A percentile compares a stretch with the other conserved stretches of the same genome.
phyloP scores from a whole-genome alignment of 1,140 invertebrate species.

The Amphibalanus amphitrite region DNA sequence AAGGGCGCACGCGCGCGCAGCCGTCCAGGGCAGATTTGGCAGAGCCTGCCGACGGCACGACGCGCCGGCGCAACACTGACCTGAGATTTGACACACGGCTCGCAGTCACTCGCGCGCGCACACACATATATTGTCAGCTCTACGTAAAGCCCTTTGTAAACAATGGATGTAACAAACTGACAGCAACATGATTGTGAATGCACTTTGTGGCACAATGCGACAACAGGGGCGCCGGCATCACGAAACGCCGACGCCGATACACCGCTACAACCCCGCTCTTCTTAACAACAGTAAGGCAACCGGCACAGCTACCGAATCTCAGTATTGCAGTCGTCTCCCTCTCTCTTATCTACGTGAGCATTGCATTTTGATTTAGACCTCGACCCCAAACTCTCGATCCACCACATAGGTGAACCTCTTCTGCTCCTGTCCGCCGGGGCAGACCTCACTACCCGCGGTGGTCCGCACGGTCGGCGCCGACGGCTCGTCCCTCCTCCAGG shows the following conservation, averaged over 20 bases:
- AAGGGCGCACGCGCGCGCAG: too few species aligned
- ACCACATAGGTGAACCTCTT: background rate
- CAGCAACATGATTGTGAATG: background rate
- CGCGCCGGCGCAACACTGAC: background rate
- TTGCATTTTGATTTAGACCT: conserved; percentile 1
- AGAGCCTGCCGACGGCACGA: too few species aligned
- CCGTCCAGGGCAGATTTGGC: too few species aligned
- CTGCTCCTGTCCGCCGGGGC: background rate
- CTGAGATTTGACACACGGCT: background rate
- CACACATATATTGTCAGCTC: background rate
- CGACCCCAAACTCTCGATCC: background rate
- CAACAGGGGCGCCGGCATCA: background rate
- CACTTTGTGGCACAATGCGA: background rate
- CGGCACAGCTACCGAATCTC: background rate
- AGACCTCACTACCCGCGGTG: background rate
- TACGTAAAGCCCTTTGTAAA: background rate
- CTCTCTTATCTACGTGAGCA: background rate
- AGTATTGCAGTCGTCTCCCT: background rate
- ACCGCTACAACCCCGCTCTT: too few species aligned
- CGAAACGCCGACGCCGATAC: too few species aligned
- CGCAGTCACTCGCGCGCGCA: background rate
- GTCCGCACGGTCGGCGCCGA: too few species aligned
- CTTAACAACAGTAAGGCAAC: background rate
- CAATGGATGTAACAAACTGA: background rate
- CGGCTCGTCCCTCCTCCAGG: background rate